Evolutionary conservation across 2,113 vertebrate genomes (phyloP).

Genomic region (Drymodes brunneopygia): DNA sequence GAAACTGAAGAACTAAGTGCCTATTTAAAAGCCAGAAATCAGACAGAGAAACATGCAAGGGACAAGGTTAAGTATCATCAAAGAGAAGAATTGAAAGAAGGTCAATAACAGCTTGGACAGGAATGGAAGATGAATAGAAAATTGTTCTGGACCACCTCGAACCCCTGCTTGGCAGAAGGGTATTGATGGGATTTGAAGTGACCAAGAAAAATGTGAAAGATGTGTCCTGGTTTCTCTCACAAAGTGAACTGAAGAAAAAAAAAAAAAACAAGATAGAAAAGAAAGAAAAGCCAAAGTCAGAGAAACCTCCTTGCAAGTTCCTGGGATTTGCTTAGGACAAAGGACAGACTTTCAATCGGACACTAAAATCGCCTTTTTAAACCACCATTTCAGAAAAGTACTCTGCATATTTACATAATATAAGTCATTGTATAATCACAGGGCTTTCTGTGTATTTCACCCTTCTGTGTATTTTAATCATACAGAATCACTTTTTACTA

Average conservation of each 20-base stretch:
- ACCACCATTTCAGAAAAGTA: neutral
- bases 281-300: neutral
- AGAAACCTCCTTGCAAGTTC: neutral
- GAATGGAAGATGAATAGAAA: slow-evolving; percentile 71
- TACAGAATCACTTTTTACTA: neutral
- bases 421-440: neutral
- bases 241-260: neutral
- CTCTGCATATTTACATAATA: neutral
- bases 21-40: slow-evolving; percentile 74
- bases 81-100: slow-evolving; percentile 72
- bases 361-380: neutral
- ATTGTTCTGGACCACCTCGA: slow-evolving; percentile 56
- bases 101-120: slow-evolving; percentile 73
- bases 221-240: slow-evolving; percentile 42
- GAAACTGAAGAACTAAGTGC: slow-evolving; percentile 58
- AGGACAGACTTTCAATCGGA: neutral
- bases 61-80: slow-evolving; percentile 77
- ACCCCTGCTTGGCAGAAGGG: slow-evolving; percentile 42
- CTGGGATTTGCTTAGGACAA: neutral
- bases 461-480: neutral
- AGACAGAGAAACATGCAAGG: slow-evolving; percentile 62
- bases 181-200: slow-evolving; percentile 70
- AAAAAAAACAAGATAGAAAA: neutral
- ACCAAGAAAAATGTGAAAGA: slow-evolving; percentile 65
- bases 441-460: neutral